Conservation (phyloP, 2,888 invertebrate species). For the Heteromurus nitidus region DNA sequence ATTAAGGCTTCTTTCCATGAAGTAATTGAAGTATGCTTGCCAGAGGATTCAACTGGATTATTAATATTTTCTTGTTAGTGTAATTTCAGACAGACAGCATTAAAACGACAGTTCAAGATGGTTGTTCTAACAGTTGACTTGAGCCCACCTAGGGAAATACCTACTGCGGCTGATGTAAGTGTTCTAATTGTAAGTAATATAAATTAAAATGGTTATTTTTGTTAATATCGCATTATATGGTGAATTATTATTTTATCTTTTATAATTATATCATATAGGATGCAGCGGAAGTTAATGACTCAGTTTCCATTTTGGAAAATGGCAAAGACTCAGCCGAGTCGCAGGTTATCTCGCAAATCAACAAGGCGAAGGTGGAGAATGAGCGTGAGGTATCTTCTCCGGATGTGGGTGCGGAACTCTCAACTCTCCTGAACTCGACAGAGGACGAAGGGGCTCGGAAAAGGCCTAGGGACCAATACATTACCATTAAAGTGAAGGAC, state of each 20-base stretch:
- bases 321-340: neutral
- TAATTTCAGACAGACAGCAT: too few species aligned
- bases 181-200: neutral
- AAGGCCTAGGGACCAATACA: neutral
- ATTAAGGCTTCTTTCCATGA: too few species aligned
- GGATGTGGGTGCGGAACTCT: neutral
- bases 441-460: neutral
- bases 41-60: too few species aligned
- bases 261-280: neutral
- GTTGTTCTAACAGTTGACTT: neutral
- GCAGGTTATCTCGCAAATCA: neutral
- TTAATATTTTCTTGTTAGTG: too few species aligned
- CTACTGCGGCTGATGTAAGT: neutral
- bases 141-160: slow-evolving; percentile 2
- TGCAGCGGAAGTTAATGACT: neutral
- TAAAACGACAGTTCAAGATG: neutral
- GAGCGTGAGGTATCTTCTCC: neutral
- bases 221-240: neutral
- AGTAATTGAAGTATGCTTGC: too few species aligned
- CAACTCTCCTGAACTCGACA: neutral
- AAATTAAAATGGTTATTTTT: neutral
- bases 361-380: neutral
- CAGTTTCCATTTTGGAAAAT: neutral
- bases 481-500: slow-evolving; percentile 66
- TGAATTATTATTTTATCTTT: neutral